Base-by-base conservation (phyloP, 2,113 vertebrate species). In the Chelonoidis abingdonii region DNA sequence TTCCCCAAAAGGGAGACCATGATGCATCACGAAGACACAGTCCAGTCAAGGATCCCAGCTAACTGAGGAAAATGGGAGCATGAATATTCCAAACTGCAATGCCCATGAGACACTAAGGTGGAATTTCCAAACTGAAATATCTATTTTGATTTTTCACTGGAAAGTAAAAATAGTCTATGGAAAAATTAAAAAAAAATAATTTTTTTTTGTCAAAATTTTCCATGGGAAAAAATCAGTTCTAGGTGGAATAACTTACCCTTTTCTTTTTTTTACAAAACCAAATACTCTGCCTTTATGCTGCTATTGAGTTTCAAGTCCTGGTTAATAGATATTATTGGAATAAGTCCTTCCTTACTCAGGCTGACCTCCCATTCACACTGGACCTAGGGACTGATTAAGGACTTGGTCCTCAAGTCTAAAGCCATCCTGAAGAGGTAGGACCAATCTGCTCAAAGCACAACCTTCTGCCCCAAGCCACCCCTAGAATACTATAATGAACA, bases 81-180 rank as follows among this genome's bases (percentile, higher is more conserved):
- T 59, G 47, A 91, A 9, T 80, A 93, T 53, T 49, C 19, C 29
- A 86, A 93, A 94, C 89, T 95, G 31, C 19, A 91, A 92, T 94
- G 92, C 21, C 10, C 89, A 91, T 50, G 84, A 59, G 44, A 84
- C 7, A 35, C 62, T 65, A 29, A 88, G 54, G 22, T 92, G 53
- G 57, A 13, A 14, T 88, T 96, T 96, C 89, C 50, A 91, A 85
- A 69, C 22, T 44, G 53, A 96, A 94, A 85, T 97, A 90, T 93
- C 52, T 8, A 88, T 94, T 79, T 85, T 95, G 83, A 89, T 93
- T 95, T 75, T 93, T 86, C 54, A 80, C 83, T n/a, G 41, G n/a
- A 75, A 75, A 93, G 93, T 89, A 44, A 89, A 95, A 94, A 93
- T 90, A 94, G 75, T 91, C 47, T 3, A 89, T 87, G 19, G 84